A percentile compares a stretch with the other conserved stretches of the same genome.
Conservation (phyloP, 2,113 vertebrate species). For the Calyptomena viridis region DNA sequence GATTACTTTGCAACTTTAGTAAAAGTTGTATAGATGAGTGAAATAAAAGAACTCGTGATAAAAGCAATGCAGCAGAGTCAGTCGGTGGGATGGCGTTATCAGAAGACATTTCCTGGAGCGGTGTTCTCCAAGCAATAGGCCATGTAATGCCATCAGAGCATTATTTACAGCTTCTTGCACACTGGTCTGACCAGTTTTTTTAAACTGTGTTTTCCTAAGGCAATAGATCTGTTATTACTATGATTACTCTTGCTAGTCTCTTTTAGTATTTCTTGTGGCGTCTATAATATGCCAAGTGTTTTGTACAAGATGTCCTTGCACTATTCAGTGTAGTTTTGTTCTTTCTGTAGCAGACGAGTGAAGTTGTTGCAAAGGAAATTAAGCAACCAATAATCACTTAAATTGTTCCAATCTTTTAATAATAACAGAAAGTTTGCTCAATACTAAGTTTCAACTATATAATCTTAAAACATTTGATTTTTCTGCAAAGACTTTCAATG, state of each 20-base stretch:
- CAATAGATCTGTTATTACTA: constrained; percentile 26
- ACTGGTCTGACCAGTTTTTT: constrained; percentile 31
- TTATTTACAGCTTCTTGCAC: constrained; percentile 51
- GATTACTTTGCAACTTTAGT: background rate
- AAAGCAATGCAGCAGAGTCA: background rate
- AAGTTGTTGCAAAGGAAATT: background rate
- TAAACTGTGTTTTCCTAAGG: constrained; percentile 52
- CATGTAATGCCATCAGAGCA: constrained; percentile 40
- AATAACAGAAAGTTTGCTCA: background rate
- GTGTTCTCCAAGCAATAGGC: constrained; percentile 11
- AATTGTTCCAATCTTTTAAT: background rate
- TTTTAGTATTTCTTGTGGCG: background rate
- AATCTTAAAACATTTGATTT: background rate
- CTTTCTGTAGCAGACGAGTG: background rate
- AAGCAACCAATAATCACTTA: background rate
- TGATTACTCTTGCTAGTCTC: background rate
- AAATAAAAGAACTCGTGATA: constrained; percentile 25
- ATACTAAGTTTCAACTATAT: background rate
- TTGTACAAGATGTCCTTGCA: background rate
- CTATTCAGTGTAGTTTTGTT: background rate
- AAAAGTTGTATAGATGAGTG: background rate
- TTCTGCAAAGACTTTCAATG: background rate
- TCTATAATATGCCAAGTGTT: background rate
- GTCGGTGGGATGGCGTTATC: background rate
- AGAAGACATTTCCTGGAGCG: background rate